Conservation (phyloP, 2,797 vertebrate genomes). For the Cossypha caffra region DNA sequence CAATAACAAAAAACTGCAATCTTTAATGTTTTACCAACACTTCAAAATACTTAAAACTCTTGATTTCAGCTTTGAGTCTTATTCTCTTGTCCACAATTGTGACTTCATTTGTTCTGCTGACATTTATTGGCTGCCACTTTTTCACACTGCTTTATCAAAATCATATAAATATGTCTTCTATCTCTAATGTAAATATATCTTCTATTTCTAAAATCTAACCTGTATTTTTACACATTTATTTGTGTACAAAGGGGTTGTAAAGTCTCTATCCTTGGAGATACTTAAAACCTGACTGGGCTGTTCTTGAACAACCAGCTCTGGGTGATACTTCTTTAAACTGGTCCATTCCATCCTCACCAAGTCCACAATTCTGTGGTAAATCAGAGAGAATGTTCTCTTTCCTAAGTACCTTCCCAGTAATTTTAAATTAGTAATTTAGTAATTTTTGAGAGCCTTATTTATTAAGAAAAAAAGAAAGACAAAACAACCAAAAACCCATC, state of each 20-base stretch:
- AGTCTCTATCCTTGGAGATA: neutral
- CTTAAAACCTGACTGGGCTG: neutral
- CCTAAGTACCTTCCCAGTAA: neutral
- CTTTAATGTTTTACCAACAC: neutral
- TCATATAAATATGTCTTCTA: neutral
- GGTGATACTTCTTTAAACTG: neutral
- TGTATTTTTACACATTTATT: neutral
- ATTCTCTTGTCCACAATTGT: neutral
- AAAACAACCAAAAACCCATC: accelerated
- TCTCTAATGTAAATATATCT: neutral
- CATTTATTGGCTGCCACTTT: neutral
- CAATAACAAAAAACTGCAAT: neutral
- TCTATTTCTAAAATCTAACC: neutral
- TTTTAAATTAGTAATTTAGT: neutral
- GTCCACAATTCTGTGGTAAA: accelerated
- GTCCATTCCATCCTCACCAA: neutral
- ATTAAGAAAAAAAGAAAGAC: neutral
- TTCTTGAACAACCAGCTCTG: neutral
- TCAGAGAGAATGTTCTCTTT: neutral
- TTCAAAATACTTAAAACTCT: neutral
- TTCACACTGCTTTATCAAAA: neutral
- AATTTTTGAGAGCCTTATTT: neutral
- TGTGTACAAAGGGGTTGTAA: neutral
- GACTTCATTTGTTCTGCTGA: neutral
- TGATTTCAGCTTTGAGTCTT: neutral